Evolutionary conservation across 2,113 vertebrate genomes (phyloP).

Genomic region (Chinchilla lanigera): DNA sequence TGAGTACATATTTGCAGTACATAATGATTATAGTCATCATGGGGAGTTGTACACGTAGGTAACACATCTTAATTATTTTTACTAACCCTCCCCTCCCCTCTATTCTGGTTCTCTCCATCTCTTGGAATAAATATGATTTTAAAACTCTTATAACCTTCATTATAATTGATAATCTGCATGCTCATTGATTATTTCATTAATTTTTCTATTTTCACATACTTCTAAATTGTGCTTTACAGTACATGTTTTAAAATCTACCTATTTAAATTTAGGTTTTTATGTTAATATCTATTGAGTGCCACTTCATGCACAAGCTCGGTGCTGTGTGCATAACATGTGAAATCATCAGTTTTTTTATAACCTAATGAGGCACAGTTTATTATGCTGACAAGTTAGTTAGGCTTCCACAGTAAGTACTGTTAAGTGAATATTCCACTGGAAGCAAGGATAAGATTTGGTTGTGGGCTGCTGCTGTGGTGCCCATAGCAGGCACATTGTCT

Average conservation of each 20-base stretch:
- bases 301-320: background rate
- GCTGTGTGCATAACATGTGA: background rate
- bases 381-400: background rate
- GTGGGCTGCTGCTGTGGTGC: background rate
- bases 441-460: background rate
- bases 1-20: background rate
- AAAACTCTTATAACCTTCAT: background rate
- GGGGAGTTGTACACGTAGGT: background rate
- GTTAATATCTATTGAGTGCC: background rate
- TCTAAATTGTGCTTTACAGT: background rate
- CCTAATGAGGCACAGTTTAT: background rate
- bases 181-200: background rate
- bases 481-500: background rate
- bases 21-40: background rate
- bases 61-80: background rate
- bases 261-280: background rate
- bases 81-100: background rate
- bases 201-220: background rate
- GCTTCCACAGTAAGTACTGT: too few relatives aligned
- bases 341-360: background rate
- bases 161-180: background rate
- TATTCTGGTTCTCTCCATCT: background rate
- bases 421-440: background rate
- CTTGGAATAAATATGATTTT: background rate
- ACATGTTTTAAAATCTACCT: background rate